Base-by-base conservation (phyloP, 2,113 vertebrate species). In the Carollia perspicillata region DNA sequence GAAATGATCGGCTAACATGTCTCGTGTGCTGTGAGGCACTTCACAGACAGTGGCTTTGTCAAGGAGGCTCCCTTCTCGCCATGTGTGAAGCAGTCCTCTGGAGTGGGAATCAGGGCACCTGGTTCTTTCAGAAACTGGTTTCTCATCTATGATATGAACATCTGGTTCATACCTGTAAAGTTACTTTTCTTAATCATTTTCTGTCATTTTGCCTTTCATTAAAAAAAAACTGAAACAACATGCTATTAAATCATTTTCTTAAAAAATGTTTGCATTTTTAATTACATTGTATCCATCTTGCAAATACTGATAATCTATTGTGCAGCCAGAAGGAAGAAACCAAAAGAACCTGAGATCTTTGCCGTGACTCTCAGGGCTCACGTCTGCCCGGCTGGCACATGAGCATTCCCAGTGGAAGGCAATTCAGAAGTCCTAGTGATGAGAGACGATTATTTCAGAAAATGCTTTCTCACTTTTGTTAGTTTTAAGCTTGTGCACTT, bases 51-150 rank as follows among this genome's bases (percentile, higher is more conserved):
- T 20, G 0, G 16, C 40, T 83, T 18, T 74, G 47, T 60, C 2
- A 20, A 80, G 33, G 35, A 42, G 1, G 20, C 0, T 80, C 1
- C 55, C 6, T 65, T 77, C 13, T 13, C 1, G 1, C 44, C 42
- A 30, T 55, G 3, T 3, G 0, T 18, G 4, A 35, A 3, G 5
- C 33, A 49, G 4, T 69, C 5, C 26, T 26, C 13, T 35, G 42
- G 20, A 47, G 8, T 35, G 0, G n/a, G 47, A 83, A 63, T 92
- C 23, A 71, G 14, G 28, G 30, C 20, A 90, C 8, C 10, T 49
- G 6, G 3, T 63, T 85, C 14, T 65, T 51, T 35, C 30, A 58
- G 11, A 85, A 93, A 11, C 35, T 13, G 2, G 1, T 83, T 90
- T 53, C 20, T 92, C 20, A 84, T 84, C 7, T 83, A 35, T 75